phyloP scores from a whole-genome alignment of 2,797 vertebrate species.

The Natrix natrix region DNA sequence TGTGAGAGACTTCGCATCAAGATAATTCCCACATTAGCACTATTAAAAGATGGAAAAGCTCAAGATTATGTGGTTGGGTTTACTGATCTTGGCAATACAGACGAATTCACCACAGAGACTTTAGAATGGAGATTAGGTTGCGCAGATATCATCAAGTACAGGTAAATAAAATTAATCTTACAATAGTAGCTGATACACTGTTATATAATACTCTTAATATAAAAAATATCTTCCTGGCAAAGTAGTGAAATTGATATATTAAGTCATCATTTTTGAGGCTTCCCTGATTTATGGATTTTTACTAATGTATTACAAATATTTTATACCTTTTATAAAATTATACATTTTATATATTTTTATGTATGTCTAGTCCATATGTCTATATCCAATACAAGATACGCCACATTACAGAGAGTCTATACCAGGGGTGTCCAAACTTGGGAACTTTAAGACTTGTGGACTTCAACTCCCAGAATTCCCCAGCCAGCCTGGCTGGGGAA shows the following conservation, averaged over 20 bases:
- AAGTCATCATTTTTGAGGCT: neutral
- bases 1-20: slow-evolving; percentile 91
- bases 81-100: slow-evolving; percentile 91
- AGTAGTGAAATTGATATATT: neutral
- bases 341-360: neutral
- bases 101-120: slow-evolving; percentile 92
- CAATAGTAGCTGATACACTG: neutral
- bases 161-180: slow-evolving; percentile 71
- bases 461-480: no score
- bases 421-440: no score
- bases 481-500: no score
- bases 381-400: neutral
- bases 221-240: neutral
- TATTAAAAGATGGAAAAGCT: slow-evolving; percentile 92
- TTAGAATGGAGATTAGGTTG: slow-evolving; percentile 96
- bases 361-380: neutral
- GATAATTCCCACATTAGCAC: slow-evolving; percentile 89
- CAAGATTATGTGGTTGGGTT: slow-evolving; percentile 95
- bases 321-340: neutral
- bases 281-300: neutral
- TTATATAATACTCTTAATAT: neutral
- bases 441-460: no score
- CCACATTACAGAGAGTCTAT: neutral
- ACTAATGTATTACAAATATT: neutral
- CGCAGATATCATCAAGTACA: slow-evolving; percentile 89